These are phyloP conservation scores for Tuta absoluta DNA, from an alignment of 2,888 invertebrate species.

Conservation along the genomic window DNA sequence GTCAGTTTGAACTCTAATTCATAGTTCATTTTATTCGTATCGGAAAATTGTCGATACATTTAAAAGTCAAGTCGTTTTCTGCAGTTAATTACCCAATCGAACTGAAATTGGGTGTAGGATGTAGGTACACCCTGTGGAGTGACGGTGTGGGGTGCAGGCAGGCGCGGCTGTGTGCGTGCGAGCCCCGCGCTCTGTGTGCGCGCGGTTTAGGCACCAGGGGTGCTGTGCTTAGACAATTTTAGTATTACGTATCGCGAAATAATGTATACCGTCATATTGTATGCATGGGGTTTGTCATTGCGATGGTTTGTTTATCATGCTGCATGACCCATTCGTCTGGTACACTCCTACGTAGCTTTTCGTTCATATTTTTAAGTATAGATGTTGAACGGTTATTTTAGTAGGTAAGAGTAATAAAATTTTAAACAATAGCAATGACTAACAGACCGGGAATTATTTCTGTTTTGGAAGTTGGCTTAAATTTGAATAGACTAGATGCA, in stretches of 20 bases:
- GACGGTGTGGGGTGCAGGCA: slow-evolving; percentile 57
- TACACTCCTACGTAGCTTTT: neutral
- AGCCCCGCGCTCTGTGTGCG: slow-evolving; percentile 37
- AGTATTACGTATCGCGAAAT: slow-evolving; percentile 65
- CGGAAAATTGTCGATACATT: neutral
- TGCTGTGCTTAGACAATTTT: slow-evolving; percentile 76
- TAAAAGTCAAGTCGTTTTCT: slow-evolving; percentile 10
- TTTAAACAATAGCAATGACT: neutral
- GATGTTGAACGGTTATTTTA: neutral
- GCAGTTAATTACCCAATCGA: slow-evolving; percentile 11
- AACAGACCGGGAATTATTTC: neutral
- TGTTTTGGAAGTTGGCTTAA: neutral
- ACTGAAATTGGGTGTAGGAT: slow-evolving; percentile 21
- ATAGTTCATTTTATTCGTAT: neutral
- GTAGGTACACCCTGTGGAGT: slow-evolving; percentile 55
- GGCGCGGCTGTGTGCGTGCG: slow-evolving; percentile 43
- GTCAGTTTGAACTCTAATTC: no score
- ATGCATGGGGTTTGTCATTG: slow-evolving; percentile 57
- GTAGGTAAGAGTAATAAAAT: neutral
- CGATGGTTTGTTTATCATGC: slow-evolving; percentile 48
- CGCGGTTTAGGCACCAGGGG: slow-evolving; percentile 64
- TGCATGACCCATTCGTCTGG: slow-evolving; percentile 6
- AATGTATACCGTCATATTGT: slow-evolving; percentile 60
- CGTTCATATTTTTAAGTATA: neutral
- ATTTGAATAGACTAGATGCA: neutral